These are phyloP conservation scores for Brachionus asplanchnoidis DNA, from an alignment of 1,140 invertebrate species.

Conservation along the genomic window DNA sequence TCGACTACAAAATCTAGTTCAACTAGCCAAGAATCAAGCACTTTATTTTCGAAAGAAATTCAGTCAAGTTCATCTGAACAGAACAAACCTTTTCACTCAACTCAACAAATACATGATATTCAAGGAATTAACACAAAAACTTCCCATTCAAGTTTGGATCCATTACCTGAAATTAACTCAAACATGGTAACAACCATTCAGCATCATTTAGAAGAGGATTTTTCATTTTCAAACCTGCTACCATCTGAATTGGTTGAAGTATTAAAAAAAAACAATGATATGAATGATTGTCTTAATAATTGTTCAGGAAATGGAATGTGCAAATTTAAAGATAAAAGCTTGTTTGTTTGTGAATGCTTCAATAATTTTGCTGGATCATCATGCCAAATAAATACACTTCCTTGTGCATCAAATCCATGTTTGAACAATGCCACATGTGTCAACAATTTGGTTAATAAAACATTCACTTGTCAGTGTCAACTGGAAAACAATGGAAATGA, in stretches of 20 bases:
- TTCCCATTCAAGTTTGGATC: too few species aligned
- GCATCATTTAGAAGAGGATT: background rate
- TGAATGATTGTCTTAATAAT: background rate
- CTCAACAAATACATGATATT: too few species aligned
- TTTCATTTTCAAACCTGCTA: background rate
- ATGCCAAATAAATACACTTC: background rate
- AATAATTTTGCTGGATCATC: background rate
- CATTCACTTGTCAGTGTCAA: background rate
- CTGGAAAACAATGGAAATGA: background rate
- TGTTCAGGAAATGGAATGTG: background rate
- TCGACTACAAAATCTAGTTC: too few species aligned
- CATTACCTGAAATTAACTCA: too few species aligned
- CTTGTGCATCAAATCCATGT: conserved; percentile 3
- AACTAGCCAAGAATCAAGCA: too few species aligned
- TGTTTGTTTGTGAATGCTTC: background rate
- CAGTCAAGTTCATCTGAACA: too few species aligned
- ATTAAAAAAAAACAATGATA: background rate
- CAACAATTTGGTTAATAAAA: background rate
- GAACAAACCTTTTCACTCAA: too few species aligned
- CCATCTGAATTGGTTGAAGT: background rate
- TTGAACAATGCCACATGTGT: background rate
- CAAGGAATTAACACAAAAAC: too few species aligned
- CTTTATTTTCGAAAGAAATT: too few species aligned
- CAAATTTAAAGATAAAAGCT: background rate
- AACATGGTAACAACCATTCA: background rate